These are phyloP conservation scores for Sus scrofa DNA, from an alignment of 2,113 vertebrate genomes.

Conservation along the genomic window T2T-Sscrofa CM000814.6:61557501-61558000, in stretches of 20 bases:
- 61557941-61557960: background rate
- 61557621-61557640: background rate
- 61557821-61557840: background rate
- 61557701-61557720: background rate
- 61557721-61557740: background rate
- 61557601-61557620: background rate
- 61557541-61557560: too few relatives aligned
- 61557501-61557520: accelerated
- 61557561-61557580: too few relatives aligned
- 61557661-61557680: background rate
- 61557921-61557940: background rate
- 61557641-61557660: accelerated
- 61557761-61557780: accelerated
- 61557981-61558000: background rate
- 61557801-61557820: background rate
- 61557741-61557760: too few relatives aligned
- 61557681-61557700: background rate
- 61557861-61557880: background rate
- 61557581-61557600: too few relatives aligned
- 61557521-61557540: background rate
- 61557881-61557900: background rate
- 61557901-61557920: background rate
- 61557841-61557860: background rate
- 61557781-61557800: background rate
- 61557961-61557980: background rate